Evolutionary conservation across 2,797 vertebrate species (phyloP).

Genomic region (Tolypeutes matacus): DNA sequence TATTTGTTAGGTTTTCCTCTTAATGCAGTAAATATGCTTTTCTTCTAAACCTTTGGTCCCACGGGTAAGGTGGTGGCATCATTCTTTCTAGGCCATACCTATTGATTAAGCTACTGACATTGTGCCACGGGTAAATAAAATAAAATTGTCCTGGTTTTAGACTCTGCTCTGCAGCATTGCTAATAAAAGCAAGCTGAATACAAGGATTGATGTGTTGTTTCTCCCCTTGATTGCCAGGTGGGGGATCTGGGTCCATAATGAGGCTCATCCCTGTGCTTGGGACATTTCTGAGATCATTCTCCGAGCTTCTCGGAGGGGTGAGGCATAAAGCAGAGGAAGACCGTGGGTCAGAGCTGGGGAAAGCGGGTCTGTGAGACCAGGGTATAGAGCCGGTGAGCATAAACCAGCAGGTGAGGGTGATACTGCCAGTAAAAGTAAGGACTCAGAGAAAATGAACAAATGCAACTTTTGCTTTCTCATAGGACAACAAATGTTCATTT

Average conservation of each 20-base stretch:
- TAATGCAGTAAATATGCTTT: conserved; percentile 58
- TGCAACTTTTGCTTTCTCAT: not conserved
- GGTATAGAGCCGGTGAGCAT: not conserved
- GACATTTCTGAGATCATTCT: not conserved
- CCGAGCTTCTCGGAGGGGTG: not conserved
- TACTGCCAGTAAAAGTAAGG: not conserved
- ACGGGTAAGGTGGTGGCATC: conserved; percentile 32
- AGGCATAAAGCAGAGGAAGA: not conserved
- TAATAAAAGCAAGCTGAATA: conserved; percentile 1
- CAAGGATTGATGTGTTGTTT: not conserved
- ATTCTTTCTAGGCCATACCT: conserved; percentile 46
- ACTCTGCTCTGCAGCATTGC: not conserved
- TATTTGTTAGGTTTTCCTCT: conserved; percentile 63
- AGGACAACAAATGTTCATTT: not conserved
- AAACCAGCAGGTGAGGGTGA: not conserved
- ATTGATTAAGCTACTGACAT: conserved; percentile 74
- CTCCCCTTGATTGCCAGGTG: accelerated
- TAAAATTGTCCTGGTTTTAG: not conserved
- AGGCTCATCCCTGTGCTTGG: not conserved
- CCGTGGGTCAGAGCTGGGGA: not conserved
- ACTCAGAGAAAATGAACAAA: conserved; percentile 23
- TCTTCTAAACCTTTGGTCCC: conserved; percentile 72
- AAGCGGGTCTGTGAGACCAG: not conserved
- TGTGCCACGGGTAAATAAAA: conserved; percentile 68
- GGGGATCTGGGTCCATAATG: conserved; percentile 5